Evolutionary conservation across 2,113 vertebrate species (phyloP).

Genomic region (Tragelaphus imberbis): DNA sequence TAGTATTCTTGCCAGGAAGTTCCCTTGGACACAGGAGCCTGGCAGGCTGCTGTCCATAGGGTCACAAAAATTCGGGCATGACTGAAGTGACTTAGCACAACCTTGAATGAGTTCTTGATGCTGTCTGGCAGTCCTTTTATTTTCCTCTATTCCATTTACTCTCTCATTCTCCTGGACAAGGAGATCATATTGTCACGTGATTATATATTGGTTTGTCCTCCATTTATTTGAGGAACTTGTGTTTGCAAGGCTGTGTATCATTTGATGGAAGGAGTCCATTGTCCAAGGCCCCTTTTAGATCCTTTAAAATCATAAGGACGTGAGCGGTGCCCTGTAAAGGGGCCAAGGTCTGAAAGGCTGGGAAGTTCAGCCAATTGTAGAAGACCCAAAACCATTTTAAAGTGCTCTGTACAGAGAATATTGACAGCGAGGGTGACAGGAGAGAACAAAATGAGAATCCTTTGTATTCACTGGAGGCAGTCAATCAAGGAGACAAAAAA

Average conservation of each 20-base stretch:
- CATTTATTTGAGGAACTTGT: neutral
- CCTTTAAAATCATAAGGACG: neutral
- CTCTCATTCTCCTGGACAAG: neutral
- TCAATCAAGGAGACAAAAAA: neutral
- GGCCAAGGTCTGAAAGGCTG: neutral
- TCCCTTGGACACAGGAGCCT: neutral
- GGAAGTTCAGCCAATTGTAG: neutral
- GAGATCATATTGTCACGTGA: neutral
- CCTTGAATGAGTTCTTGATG: neutral
- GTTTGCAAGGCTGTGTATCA: neutral
- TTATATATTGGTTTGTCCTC: neutral
- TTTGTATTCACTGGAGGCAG: neutral
- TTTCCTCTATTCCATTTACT: neutral
- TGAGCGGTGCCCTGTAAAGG: neutral
- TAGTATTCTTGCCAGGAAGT: neutral
- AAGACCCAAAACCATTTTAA: neutral
- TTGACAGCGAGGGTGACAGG: neutral
- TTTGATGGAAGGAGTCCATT: neutral
- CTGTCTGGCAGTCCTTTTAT: neutral
- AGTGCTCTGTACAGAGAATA: neutral
- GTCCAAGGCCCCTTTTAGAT: neutral
- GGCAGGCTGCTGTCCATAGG: neutral
- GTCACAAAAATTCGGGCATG: accelerated
- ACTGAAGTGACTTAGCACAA: neutral
- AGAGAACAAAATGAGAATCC: neutral